These are phyloP conservation scores for Drosophila paramelanica DNA, from an alignment of 2,888 invertebrate species.

Conservation along the genomic window DNA sequence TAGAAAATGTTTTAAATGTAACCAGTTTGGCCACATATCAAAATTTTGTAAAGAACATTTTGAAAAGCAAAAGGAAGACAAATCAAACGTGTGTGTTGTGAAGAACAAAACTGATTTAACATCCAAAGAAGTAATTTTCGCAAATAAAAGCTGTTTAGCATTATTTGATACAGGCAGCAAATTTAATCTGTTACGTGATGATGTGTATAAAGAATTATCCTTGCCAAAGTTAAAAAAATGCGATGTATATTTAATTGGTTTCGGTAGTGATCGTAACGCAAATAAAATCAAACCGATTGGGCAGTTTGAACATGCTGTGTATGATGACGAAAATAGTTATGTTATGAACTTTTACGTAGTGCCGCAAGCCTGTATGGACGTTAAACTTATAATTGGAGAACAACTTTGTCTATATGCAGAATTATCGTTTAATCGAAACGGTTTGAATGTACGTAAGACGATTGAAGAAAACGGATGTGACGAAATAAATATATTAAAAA, in stretches of 20 bases:
- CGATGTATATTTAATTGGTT: too few relatives aligned
- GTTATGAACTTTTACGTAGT: background rate
- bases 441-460: background rate
- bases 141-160: too few relatives aligned
- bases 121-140: too few relatives aligned
- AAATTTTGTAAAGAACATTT: too few relatives aligned
- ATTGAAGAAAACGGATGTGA: too few relatives aligned
- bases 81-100: too few relatives aligned
- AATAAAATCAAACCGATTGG: background rate
- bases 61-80: too few relatives aligned
- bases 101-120: too few relatives aligned
- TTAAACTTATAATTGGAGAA: background rate
- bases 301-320: background rate
- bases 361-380: background rate
- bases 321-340: background rate
- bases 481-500: too few relatives aligned
- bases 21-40: background rate
- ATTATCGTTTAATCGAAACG: background rate
- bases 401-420: background rate
- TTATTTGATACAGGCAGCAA: too few relatives aligned
- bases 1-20: conserved; percentile 3
- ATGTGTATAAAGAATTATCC: background rate
- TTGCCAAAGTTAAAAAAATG: background rate
- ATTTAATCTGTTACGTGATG: background rate
- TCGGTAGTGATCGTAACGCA: background rate